These are phyloP conservation scores for Leiothrix lutea DNA, from an alignment of 2,113 vertebrate genomes.

Conservation along the genomic window DNA sequence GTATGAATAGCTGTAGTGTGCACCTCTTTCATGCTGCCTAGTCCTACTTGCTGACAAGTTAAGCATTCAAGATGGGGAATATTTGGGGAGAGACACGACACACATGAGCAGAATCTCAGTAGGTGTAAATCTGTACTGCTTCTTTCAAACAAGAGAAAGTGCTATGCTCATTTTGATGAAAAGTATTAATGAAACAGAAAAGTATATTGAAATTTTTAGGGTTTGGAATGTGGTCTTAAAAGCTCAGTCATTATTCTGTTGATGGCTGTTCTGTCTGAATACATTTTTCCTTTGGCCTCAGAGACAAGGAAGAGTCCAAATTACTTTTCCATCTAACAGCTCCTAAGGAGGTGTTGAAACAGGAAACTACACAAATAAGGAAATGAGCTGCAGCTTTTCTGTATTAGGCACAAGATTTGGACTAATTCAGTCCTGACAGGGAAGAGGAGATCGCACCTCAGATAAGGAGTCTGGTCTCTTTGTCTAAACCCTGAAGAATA, in stretches of 20 bases:
- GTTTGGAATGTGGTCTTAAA: neutral
- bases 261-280: neutral
- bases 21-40: neutral
- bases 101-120: neutral
- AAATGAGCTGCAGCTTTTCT: slow-evolving; percentile 16
- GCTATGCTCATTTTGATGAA: neutral
- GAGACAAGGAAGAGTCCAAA: neutral
- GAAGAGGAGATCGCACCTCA: neutral
- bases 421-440: neutral
- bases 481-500: neutral
- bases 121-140: neutral
- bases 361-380: neutral
- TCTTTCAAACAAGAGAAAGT: neutral
- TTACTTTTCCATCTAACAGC: neutral
- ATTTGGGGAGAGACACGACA: neutral
- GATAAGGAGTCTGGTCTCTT: neutral
- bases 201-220: neutral
- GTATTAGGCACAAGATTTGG: neutral
- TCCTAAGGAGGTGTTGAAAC: neutral
- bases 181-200: neutral
- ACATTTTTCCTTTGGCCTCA: neutral
- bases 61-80: neutral
- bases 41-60: neutral
- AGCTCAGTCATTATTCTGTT: neutral
- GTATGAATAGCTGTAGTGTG: neutral